phyloP scores from a whole-genome alignment of 2,113 vertebrate genomes.

The Catharus fuscescens region DNA sequence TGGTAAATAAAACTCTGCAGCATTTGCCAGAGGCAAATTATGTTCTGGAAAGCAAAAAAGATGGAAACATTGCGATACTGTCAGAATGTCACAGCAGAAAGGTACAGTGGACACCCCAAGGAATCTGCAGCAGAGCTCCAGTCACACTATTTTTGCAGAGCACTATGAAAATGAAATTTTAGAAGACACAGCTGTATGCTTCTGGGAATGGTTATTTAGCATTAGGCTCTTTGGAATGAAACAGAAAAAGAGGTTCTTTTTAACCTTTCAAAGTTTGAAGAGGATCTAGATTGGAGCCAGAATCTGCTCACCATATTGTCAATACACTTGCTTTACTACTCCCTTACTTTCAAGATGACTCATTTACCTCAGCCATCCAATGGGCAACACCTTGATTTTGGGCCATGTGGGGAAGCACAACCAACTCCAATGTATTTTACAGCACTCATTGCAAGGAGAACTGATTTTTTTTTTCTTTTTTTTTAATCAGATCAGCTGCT shows the following conservation, averaged over 20 bases:
- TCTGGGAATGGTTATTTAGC: constrained; percentile 17
- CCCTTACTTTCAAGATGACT: not conserved
- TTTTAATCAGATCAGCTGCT: not conserved
- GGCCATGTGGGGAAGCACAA: not conserved
- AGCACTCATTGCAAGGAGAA: not conserved
- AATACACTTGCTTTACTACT: not conserved
- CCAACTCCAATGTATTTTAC: not conserved
- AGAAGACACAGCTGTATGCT: not conserved
- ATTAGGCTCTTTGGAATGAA: not conserved
- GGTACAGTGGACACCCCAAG: constrained; percentile 27
- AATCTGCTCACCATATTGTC: not conserved
- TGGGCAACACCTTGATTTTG: not conserved
- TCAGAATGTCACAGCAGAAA: constrained; percentile 19
- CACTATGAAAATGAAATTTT: not conserved
- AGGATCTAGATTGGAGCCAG: not conserved
- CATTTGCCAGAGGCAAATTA: constrained; percentile 35
- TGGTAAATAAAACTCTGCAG: constrained; percentile 50
- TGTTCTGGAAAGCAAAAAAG: not conserved
- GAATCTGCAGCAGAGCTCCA: constrained; percentile 8
- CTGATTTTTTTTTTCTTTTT: not conserved
- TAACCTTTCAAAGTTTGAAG: not conserved
- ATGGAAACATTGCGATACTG: not conserved
- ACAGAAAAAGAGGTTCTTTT: not conserved
- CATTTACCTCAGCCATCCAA: not conserved
- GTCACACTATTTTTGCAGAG: constrained; percentile 16